A percentile compares a stretch with the other conserved stretches of the same genome.
Evolutionary conservation across 2,888 invertebrate species (phyloP).

Genomic region (Escarpia spicata): DNA sequence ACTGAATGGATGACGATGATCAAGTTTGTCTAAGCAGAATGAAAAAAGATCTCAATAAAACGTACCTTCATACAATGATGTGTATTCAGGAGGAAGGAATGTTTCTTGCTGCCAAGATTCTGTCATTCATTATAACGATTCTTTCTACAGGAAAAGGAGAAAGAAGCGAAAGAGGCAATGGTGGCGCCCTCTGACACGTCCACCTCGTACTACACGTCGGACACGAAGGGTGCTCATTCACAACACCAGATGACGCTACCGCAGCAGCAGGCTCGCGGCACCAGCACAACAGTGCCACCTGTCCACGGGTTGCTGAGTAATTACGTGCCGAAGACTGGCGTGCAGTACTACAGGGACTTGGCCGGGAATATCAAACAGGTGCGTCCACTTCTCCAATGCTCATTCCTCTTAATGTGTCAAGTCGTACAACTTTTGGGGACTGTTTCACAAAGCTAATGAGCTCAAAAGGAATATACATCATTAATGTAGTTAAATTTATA

Average conservation of each 20-base stretch:
- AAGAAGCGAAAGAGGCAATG: constrained; percentile 27
- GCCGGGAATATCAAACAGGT: constrained; percentile 92
- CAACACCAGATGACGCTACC: background rate
- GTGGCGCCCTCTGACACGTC: constrained; percentile 36
- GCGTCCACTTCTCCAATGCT: constrained; percentile 21
- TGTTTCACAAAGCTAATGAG: no score
- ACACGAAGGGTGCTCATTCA: background rate
- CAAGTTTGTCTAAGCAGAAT: background rate
- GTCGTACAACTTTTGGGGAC: no score
- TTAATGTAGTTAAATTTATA: no score
- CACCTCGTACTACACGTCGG: constrained; percentile 29
- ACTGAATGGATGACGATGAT: background rate
- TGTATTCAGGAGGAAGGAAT: no score
- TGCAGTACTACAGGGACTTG: constrained; percentile 92
- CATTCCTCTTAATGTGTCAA: no score
- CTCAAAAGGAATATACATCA: no score
- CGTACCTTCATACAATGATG: background rate
- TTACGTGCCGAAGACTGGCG: constrained; percentile 71
- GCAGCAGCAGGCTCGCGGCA: constrained; percentile 21
- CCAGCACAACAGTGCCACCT: constrained; percentile 24
- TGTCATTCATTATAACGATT: background rate
- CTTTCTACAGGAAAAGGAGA: constrained; percentile 28
- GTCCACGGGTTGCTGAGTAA: constrained; percentile 57
- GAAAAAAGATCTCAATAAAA: background rate
- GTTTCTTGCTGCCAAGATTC: background rate